Evolutionary conservation across 37 sponge, comb jelly and placozoan species (phyloP).

Genomic region (Aplysina aerophoba): DNA sequence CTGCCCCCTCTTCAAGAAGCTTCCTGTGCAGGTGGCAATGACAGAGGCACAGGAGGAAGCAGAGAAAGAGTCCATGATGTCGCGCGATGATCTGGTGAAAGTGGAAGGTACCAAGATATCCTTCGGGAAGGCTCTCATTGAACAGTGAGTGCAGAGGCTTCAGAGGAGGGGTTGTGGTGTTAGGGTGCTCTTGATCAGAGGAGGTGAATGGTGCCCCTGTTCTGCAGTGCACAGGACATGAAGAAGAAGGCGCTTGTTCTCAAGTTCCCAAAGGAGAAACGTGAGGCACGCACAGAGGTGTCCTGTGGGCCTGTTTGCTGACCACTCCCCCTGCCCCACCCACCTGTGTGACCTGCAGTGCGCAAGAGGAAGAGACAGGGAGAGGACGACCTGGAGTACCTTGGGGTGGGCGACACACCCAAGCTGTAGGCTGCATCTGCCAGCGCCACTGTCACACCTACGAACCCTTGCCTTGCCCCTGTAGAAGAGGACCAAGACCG

Average conservation of each 20-base stretch:
- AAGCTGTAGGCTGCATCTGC: neutral
- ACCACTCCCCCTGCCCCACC: neutral
- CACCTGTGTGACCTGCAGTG: conserved; percentile 12
- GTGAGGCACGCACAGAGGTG: conserved; percentile 3
- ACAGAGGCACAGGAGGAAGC: conserved; percentile 75
- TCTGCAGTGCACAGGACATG: conserved; percentile 60
- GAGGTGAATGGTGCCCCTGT: neutral
- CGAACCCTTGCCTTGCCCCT: neutral
- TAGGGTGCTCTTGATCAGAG: too few species aligned
- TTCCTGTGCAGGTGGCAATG: conserved; percentile 61
- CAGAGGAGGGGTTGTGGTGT: too few species aligned
- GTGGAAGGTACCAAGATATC: conserved; percentile 95
- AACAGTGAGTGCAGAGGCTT: conserved; percentile 32
- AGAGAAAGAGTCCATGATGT: conserved; percentile 52
- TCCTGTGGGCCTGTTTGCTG: neutral
- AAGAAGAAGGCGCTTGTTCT: conserved; percentile 77
- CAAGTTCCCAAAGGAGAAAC: conserved; percentile 72
- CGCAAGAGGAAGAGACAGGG: conserved; percentile 47
- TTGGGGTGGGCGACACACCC: conserved; percentile 47
- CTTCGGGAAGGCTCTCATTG: conserved; percentile 59
- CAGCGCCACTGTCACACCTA: neutral
- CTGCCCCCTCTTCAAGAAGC: conserved; percentile 93
- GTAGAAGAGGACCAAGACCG: conserved; percentile 58
- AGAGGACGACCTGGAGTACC: conserved; percentile 84
- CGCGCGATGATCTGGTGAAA: conserved; percentile 85